Evolutionary conservation across 2,888 invertebrate genomes (phyloP), one percentile per base, ranked within the genome.

Genomic region (Troides oblongomaculatus): DNA sequence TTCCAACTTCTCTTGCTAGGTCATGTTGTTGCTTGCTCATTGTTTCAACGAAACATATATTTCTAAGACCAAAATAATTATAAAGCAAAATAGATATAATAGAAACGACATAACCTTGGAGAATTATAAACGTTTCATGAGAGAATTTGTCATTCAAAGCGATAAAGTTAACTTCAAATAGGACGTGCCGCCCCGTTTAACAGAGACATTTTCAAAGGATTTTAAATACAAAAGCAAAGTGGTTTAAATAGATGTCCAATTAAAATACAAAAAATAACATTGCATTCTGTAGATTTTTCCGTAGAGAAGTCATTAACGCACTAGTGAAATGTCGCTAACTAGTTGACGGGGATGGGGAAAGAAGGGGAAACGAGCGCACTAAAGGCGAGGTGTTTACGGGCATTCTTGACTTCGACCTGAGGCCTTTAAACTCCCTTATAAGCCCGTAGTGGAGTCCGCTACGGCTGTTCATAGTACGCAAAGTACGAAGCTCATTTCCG

Each of bases 371-470:
- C 70, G 74, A 74, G 77, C 75, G 74, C 72, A 75, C 77, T 75
- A 78, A 75, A 74, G 77, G 80, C 78, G 75, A 78, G 78, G 81
- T 79, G 77, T 77, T 75, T 74, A 74, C 73, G 66, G 74, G 73
- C 76, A 74, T 80, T 61, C 64, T 81, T 73, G 74, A 76, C 75
- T 73, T 58, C 75, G 76, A 71, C 75, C 73, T 73, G 71, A 73
- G 76, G 76, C 74, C 79, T 78, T 77, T 74, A 81, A 83, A 81
- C 80, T 82, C 80, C 80, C 82, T 81, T 81, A 82, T 83, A 82
- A 84, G 80, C 80, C 77, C 72, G 75, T 76, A 78, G 76, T 75
- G 76, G 74, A 76, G 75, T 76, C 78, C 72, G 75, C 58, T 8
- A 72, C 77, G 77, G 76, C 78, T 76, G 74, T 81, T 81, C 76